Evolutionary conservation across 92 coral and sea anemone species (phyloP), one percentile per base, ranked within the genome.

Genomic region (Zoanthus sociatus): DNA sequence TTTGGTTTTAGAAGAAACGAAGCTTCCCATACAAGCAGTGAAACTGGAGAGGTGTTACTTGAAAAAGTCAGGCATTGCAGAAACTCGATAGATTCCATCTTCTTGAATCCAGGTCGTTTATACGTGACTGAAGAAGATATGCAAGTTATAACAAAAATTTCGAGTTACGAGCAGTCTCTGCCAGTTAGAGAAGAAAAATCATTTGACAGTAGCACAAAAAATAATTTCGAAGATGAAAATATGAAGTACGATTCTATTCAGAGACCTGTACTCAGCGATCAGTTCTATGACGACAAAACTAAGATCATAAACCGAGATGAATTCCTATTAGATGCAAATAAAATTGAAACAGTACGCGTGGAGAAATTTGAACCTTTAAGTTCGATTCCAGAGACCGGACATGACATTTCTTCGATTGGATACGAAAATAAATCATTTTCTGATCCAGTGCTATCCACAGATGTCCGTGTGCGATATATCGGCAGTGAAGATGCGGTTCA

Each of bases 51-150:
- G 6, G 73, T 58, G 50, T 46, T 46, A 20, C 15, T 4, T 17
- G 76, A 81, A 32, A 51, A 81, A 16, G 26, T 61, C 30, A 46
- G 42, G 26, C 26, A 26, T 20, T 33, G 55, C 12, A 66, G 85
- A 20, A 26, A 81, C 13, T 67, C 76, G 6, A n/a, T 46, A 47
- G 33, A 46, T 9, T 81, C 85, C 0, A 81, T 44, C 20, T 81
- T 45, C 21, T 71, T 60, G 60, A 81, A 81, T 81, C 85, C 85
- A 8, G 85, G 85, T 18, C 85, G 85, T 20, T 47, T 81, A 61
- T 81, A 81, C 66, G 85, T 81, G 33, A 66, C 85, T n/a, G 85
- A 81, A 21, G 85, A 81, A 81, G 85, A 81, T 3, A 45, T 66
- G 61, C 61, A 81, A 81, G 66, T 66, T 21, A 81, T 81, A 47